Percentiles rank a stretch among this genome's conserved stretches.
phyloP scores from a whole-genome alignment of 2,113 vertebrate genomes.

The Tauraco erythrolophus region DNA sequence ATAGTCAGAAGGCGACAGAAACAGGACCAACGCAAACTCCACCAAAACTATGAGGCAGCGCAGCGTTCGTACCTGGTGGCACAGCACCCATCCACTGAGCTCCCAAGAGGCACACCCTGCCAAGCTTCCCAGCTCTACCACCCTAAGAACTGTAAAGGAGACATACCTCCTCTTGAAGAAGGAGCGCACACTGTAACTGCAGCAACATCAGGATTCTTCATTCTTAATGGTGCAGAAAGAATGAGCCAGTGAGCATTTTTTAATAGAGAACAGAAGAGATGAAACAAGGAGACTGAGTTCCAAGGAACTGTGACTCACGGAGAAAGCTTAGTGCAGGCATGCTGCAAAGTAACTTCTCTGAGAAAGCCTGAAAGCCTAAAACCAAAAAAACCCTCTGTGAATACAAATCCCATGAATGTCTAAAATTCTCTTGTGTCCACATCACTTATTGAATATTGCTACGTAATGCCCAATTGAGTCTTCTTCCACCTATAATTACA shows the following conservation, averaged over 20 bases:
- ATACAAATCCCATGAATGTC: background rate
- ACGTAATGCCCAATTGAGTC: background rate
- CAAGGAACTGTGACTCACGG: background rate
- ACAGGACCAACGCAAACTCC: rapidly evolving
- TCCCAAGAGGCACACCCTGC: rapidly evolving
- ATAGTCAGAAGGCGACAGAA: background rate
- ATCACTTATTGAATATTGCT: background rate
- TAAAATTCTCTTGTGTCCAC: background rate
- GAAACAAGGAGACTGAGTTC: background rate
- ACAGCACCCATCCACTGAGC: background rate
- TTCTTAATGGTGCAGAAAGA: background rate
- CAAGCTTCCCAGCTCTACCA: background rate
- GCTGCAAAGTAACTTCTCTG: background rate
- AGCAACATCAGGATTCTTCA: background rate
- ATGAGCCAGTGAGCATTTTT: background rate
- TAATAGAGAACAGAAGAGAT: background rate
- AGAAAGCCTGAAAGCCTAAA: background rate
- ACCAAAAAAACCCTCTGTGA: background rate
- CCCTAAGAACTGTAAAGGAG: background rate
- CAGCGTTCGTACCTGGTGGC: background rate
- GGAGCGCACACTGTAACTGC: background rate
- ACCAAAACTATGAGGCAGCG: rapidly evolving
- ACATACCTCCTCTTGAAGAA: background rate
- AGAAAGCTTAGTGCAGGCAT: background rate
- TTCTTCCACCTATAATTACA: background rate